Evolutionary conservation across 1,140 invertebrate genomes (phyloP), one percentile per base, ranked within the genome.

Genomic region (Drosophila persimilis): DNA sequence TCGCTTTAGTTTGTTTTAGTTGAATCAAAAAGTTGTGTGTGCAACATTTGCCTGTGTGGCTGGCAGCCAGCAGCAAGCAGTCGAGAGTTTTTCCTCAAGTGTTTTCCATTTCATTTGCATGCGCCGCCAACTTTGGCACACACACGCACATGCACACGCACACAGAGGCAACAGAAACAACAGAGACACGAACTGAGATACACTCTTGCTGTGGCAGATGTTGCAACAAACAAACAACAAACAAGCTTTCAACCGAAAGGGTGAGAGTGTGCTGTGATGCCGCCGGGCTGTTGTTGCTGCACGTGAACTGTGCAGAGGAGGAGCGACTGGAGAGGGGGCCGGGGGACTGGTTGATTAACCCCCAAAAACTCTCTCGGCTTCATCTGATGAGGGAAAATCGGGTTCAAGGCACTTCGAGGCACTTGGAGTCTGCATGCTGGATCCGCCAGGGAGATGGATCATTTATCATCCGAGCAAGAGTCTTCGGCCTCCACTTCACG

Each of bases 71-170:
- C 17, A 39, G 15, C 13, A 11, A 11, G 69, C 66, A 56, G 60
- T 54, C 56, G 52, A 56, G 56, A 67, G 73, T 84, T 84, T 84
- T 64, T 85, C 47, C 62, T 65, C 53, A 76, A 85, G 83, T 77
- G 75, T 80, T 84, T 84, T 84, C 80, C 80, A 84, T 84, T 84
- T 84, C 80, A 85, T 84, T 80, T 84, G 57, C 80, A 85, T 84
- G 66, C 43, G 66, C 66, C 80, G 59, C 76, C 67, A 79, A 83
- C 58, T 67, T 75, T 67, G 62, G 47, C 73, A 75, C 66, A 71
- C 45, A 60, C 57, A 2, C 20, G 20, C 20, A 20, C 20, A 20
- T 1, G 20, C 20, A 20, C 20, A 20, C 20, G 20, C 20, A 20
- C 20, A 20, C 20, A 20, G 20, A 20, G 20, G 2, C 20, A 20